phyloP scores from a whole-genome alignment of 2,113 vertebrate species.

The Diadophis punctatus region DNA sequence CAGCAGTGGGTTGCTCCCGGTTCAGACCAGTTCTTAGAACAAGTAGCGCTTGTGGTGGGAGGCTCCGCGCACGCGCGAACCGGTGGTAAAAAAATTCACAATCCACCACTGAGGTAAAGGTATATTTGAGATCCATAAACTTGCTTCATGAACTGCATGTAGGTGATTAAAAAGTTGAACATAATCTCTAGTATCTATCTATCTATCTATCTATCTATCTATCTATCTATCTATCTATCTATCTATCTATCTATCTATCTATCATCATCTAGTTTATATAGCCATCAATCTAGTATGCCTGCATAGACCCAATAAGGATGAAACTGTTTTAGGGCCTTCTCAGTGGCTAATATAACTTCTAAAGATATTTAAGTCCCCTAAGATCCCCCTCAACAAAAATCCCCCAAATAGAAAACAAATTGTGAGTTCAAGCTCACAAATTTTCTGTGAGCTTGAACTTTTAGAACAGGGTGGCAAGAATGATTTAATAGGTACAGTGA shows the following conservation, averaged over 20 bases:
- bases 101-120: no score
- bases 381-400: background rate
- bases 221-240: no score
- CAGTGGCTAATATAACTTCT: background rate
- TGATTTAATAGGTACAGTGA: background rate
- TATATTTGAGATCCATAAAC: background rate
- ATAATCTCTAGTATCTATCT: no score
- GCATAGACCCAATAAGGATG: background rate
- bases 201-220: no score
- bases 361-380: background rate
- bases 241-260: no score
- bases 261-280: no score
- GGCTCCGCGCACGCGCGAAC: no score
- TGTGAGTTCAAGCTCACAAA: no score
- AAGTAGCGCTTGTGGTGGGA: no score
- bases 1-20: no score
- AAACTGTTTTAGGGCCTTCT: background rate
- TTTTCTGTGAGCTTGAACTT: background rate
- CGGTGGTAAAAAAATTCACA: no score
- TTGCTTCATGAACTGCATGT: background rate
- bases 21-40: no score
- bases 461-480: background rate
- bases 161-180: background rate
- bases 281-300: background rate
- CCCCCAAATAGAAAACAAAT: background rate